Evolutionary conservation across 2,113 vertebrate species (phyloP).

Genomic region (Oreamnos americanus): DNA sequence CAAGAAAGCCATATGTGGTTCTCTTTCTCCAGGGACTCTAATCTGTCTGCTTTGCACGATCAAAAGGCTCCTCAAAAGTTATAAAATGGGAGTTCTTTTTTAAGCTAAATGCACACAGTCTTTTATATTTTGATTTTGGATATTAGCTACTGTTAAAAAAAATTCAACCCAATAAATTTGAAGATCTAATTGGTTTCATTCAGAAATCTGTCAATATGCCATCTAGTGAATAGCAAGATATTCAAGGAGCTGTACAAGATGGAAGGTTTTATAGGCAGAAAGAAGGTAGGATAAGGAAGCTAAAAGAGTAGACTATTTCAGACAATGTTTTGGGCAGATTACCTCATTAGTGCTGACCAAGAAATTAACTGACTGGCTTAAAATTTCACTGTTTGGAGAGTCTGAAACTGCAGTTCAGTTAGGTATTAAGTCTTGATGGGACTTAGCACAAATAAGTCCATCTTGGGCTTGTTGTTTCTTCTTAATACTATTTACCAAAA

Average conservation of each 20-base stretch:
- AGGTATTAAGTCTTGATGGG: neutral
- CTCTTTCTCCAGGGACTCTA: neutral
- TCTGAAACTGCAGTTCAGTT: neutral
- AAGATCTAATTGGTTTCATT: neutral
- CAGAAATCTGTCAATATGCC: neutral
- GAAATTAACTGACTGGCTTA: neutral
- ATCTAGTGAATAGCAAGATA: neutral
- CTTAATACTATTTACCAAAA: neutral
- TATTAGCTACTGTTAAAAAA: neutral
- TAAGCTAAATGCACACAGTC: neutral
- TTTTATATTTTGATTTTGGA: slow-evolving; percentile 22
- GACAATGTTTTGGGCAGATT: neutral
- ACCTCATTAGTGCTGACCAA: neutral
- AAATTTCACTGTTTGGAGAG: neutral
- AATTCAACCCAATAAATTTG: neutral
- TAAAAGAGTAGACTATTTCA: neutral
- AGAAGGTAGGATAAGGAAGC: neutral
- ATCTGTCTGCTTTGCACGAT: neutral
- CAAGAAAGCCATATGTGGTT: neutral
- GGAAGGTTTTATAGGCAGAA: neutral
- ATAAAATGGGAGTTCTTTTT: neutral
- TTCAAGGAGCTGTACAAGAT: neutral
- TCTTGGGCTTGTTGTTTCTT: neutral
- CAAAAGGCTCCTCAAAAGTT: neutral
- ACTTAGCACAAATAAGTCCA: neutral